A percentile compares a stretch with the other conserved stretches of the same genome.
Evolutionary conservation across 2,113 vertebrate species (phyloP).

Genomic region (Theropithecus gelada): DNA sequence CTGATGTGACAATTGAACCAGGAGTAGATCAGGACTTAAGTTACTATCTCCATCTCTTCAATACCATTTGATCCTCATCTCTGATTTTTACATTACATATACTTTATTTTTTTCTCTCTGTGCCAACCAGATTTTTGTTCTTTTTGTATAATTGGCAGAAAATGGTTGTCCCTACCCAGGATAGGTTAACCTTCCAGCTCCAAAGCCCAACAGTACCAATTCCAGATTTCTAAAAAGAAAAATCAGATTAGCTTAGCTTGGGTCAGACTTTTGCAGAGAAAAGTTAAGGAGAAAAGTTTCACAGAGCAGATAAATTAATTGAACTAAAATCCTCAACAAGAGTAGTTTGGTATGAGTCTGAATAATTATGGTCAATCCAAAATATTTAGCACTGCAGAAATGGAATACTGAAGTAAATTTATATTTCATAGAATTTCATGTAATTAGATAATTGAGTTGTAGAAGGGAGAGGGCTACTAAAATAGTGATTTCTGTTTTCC

Average conservation of each 20-base stretch:
- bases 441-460: conserved; percentile 19
- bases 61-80: neutral
- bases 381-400: neutral
- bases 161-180: neutral
- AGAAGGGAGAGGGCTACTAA: neutral
- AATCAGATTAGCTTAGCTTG: neutral
- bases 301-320: neutral
- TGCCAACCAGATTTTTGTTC: neutral
- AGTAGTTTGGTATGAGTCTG: neutral
- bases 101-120: neutral
- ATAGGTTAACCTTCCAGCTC: neutral
- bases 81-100: neutral
- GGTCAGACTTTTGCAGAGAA: neutral
- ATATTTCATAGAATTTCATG: neutral
- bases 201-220: neutral
- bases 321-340: neutral
- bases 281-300: neutral
- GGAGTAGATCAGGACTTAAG: neutral
- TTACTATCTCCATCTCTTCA: neutral
- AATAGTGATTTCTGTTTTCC: conserved; percentile 8
- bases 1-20: neutral
- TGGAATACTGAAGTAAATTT: conserved; percentile 9
- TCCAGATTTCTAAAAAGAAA: neutral
- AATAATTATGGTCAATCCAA: neutral
- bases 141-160: neutral